Conservation (phyloP, 2,888 invertebrate genomes). For the Tromatobia lineatoria region DNA sequence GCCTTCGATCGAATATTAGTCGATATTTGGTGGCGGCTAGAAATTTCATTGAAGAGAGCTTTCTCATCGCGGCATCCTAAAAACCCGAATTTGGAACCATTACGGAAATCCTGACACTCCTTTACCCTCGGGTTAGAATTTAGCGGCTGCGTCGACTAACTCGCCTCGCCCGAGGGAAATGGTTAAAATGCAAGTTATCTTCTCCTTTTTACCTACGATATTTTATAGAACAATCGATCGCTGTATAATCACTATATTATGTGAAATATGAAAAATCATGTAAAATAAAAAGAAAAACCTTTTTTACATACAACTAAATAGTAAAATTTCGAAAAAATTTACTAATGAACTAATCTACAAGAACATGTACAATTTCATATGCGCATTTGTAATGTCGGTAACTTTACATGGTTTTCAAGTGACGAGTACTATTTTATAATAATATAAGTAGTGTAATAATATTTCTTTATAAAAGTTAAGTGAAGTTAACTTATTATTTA, state of each 20-base stretch:
- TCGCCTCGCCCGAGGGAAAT: conserved; percentile 17
- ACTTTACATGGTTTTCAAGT: too few relatives aligned
- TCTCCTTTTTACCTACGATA: not conserved
- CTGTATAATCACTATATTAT: not conserved
- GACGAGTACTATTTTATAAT: not conserved
- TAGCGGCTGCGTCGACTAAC: conserved; percentile 22
- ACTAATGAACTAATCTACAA: too few relatives aligned
- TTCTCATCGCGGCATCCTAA: conserved; percentile 70
- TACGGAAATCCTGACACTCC: conserved; percentile 73
- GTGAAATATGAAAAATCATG: not conserved
- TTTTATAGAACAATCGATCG: not conserved
- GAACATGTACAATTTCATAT: too few relatives aligned
- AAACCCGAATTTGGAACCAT: conserved; percentile 78
- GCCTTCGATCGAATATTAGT: conserved; percentile 60
- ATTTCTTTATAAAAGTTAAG: not conserved
- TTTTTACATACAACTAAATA: not conserved
- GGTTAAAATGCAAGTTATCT: not conserved
- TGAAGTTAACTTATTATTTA: too few relatives aligned
- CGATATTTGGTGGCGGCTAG: conserved; percentile 64
- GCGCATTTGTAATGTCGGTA: too few relatives aligned
- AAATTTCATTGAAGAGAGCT: conserved; percentile 7
- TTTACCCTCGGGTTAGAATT: conserved; percentile 52
- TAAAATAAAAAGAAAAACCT: not conserved
- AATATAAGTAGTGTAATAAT: not conserved
- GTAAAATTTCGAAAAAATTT: not conserved